Conservation (phyloP, 1,140 invertebrate species). For the Formica exsecta region DNA sequence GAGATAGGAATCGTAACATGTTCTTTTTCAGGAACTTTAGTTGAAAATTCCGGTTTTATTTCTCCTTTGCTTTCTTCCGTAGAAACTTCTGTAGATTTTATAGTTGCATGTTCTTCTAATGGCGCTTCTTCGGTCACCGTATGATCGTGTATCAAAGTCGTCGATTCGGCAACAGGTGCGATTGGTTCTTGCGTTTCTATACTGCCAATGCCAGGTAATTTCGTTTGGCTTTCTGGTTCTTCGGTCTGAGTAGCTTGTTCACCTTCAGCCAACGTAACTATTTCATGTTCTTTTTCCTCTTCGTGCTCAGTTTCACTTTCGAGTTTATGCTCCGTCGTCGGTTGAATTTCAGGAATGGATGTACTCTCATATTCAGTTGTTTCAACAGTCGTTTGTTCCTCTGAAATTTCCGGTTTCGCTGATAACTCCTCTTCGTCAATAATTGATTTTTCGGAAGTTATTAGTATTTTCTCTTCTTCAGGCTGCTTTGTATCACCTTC, state of each 20-base stretch:
- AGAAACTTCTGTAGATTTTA: conserved; percentile 38
- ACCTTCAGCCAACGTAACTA: conserved; percentile 32
- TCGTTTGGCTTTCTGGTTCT: conserved; percentile 56
- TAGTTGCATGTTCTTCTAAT: conserved; percentile 18
- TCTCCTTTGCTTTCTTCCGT: conserved; percentile 52
- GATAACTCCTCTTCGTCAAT: conserved; percentile 10
- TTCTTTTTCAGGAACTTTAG: conserved; percentile 53
- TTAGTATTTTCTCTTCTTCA: conserved; percentile 10
- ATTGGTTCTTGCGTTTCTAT: conserved; percentile 57
- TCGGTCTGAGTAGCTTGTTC: conserved; percentile 55
- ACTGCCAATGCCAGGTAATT: conserved; percentile 49
- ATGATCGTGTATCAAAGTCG: conserved; percentile 22
- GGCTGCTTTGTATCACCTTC: conserved; percentile 14
- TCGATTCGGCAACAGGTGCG: conserved; percentile 18
- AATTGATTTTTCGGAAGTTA: conserved; percentile 39
- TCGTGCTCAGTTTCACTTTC: conserved; percentile 53
- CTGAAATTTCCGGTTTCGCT: conserved; percentile 8
- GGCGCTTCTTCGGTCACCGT: conserved; percentile 44
- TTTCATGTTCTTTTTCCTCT: conserved; percentile 26
- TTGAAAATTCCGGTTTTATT: conserved; percentile 30
- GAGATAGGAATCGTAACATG: conserved; percentile 23
- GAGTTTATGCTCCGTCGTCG: conserved; percentile 9
- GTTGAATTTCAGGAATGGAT: conserved; percentile 28
- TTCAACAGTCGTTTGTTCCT: conserved; percentile 21
- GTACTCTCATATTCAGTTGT: conserved; percentile 36